phyloP scores from a whole-genome alignment of 92 coral and sea anemone species.

The Blastomussa wellsi region DNA sequence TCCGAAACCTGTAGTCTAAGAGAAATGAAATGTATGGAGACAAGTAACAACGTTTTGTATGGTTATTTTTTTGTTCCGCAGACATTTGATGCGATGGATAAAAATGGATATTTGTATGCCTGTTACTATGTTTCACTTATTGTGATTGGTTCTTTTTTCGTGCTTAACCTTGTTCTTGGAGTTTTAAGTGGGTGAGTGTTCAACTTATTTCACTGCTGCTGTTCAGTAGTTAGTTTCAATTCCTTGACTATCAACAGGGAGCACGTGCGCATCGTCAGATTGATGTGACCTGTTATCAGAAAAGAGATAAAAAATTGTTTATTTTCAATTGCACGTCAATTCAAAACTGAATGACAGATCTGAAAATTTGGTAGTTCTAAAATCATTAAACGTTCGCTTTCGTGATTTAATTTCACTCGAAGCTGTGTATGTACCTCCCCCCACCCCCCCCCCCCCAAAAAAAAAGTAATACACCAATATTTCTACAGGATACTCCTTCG shows the following conservation, averaged over 20 bases:
- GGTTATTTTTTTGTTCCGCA: slow-evolving; percentile 21
- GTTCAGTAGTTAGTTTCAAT: background rate
- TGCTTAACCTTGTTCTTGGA: slow-evolving; percentile 94
- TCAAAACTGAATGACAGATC: no score
- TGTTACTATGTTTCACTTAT: slow-evolving; percentile 85
- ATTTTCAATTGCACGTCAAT: background rate
- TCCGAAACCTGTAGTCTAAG: no score
- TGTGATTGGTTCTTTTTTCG: slow-evolving; percentile 95
- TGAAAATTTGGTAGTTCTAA: no score
- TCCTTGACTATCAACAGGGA: background rate
- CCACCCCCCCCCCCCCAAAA: no score
- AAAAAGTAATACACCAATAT: no score
- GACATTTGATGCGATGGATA: slow-evolving; percentile 91
- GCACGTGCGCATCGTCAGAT: background rate
- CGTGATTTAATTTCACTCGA: no score
- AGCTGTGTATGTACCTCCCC: no score
- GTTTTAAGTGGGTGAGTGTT: slow-evolving; percentile 95
- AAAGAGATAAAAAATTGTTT: background rate
- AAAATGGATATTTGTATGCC: slow-evolving; percentile 69
- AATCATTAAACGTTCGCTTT: no score
- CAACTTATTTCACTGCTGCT: background rate
- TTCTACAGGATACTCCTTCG: no score
- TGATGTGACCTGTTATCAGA: background rate
- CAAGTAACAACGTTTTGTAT: background rate
- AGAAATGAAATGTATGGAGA: background rate